Evolutionary conservation across 2,888 invertebrate species (phyloP), one percentile per base, ranked within the genome.

Genomic region (Atrina japonica): DNA sequence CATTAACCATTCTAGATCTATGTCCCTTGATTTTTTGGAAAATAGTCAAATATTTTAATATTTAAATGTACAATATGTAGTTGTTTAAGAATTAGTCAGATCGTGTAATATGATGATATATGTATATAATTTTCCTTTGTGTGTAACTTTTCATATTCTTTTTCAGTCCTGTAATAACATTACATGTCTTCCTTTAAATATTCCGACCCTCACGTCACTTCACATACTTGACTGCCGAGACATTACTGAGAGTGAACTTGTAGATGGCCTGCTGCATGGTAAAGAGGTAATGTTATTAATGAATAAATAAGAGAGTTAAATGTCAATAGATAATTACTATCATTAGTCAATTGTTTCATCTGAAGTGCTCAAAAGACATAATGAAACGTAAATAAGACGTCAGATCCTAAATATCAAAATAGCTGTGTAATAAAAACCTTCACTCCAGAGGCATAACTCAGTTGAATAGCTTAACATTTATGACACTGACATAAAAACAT

Each of bases 241-340:
- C 47, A 67, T 80, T 35, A 43, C 66, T 11, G 80, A 80, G 50
- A 64, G 66, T 35, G 75, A 76, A 21, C 11, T 80, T 0, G 45
- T 80, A 30, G 77, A 80, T 66, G 75, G 76, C 27, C 65, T 80
- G 16, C 45, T 80, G 27, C 70, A 75, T 75, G 80, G 80, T n/a
- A 74, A 73, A 64, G 53, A 70, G 67, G 78, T 78, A 67, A 45
- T 35, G 35, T 5, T 35, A 11, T 35, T n/a, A n/a, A n/a, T n/a
- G n/a, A n/a, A n/a, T n/a, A n/a, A 52, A 59, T 23, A 66, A 50
- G 59, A 59, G 35, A 29, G 59, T 60, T 55, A 29, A 55, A 50
- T 23, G 14, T 50, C 0, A 50, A 50, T 21, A 21, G 7, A 23
- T 50, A 23, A 50, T 23, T 11, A 18, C 16, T 11, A 30, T 14